Percentiles rank a stretch among this genome's conserved stretches.
Conservation (phyloP, 1,140 invertebrate species). For the Homalodisca vitripennis region DNA sequence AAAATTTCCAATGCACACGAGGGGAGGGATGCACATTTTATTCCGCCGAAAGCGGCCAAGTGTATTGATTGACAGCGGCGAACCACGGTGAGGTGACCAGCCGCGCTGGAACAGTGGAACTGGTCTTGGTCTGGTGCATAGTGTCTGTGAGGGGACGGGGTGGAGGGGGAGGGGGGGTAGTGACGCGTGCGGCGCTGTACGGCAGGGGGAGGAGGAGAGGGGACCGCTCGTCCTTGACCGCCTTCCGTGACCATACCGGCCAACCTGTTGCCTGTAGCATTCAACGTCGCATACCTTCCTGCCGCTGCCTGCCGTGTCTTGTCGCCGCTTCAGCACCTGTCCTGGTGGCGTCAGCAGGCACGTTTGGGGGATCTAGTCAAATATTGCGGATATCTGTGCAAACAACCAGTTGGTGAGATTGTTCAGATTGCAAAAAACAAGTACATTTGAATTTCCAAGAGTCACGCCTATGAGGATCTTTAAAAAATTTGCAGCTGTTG, state of each 20-base stretch:
- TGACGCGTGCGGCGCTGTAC: neutral
- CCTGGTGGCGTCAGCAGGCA: neutral
- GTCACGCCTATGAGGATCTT: too few species aligned
- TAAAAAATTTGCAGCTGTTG: too few species aligned
- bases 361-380: too few species aligned
- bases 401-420: too few species aligned
- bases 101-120: neutral
- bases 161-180: neutral
- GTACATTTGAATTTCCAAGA: too few species aligned
- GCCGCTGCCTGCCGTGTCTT: neutral
- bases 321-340: neutral
- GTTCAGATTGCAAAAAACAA: too few species aligned
- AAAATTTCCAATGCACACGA: too few species aligned
- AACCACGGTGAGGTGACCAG: neutral
- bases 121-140: too few species aligned
- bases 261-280: slow-evolving; percentile 18
- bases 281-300: neutral
- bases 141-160: neutral
- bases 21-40: too few species aligned
- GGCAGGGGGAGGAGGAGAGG: slow-evolving; percentile 16
- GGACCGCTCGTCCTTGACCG: slow-evolving; percentile 26
- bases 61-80: neutral
- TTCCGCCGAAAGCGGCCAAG: neutral
- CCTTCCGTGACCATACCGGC: slow-evolving; percentile 16
- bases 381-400: too few species aligned